Evolutionary conservation across 2,113 vertebrate species (phyloP).

Genomic region (Tragelaphus strepsiceros): DNA sequence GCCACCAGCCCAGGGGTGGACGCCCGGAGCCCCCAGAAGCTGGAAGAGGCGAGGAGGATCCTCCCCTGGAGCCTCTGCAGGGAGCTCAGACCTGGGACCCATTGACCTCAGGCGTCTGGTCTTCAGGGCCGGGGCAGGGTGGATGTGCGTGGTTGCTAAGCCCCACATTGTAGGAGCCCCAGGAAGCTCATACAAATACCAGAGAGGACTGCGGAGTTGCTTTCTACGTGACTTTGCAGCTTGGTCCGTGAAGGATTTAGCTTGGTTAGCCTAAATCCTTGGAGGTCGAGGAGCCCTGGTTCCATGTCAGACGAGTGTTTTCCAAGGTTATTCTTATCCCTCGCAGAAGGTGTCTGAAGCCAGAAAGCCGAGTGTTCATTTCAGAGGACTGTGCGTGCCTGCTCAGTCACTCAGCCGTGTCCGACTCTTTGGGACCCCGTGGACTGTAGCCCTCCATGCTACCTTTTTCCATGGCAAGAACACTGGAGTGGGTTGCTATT

Average conservation of each 20-base stretch:
- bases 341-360: accelerated
- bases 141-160: not conserved
- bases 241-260: accelerated
- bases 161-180: not conserved
- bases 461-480: not conserved
- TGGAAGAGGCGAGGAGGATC: accelerated
- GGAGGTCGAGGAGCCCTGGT: not conserved
- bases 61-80: not conserved
- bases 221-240: not conserved
- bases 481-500: not conserved
- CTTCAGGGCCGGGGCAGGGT: not conserved
- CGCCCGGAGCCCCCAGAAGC: not conserved
- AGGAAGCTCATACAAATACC: not conserved
- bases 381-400: too few relatives aligned
- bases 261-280: not conserved
- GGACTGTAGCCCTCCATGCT: not conserved
- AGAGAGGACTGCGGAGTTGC: not conserved
- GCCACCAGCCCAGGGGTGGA: accelerated
- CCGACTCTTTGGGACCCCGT: not conserved
- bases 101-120: accelerated
- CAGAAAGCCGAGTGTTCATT: accelerated
- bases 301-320: accelerated
- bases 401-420: not conserved
- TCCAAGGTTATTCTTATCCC: not conserved
- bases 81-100: accelerated